Evolutionary conservation across 2,888 invertebrate genomes (phyloP).

Genomic region (Drosophila histrio): DNA sequence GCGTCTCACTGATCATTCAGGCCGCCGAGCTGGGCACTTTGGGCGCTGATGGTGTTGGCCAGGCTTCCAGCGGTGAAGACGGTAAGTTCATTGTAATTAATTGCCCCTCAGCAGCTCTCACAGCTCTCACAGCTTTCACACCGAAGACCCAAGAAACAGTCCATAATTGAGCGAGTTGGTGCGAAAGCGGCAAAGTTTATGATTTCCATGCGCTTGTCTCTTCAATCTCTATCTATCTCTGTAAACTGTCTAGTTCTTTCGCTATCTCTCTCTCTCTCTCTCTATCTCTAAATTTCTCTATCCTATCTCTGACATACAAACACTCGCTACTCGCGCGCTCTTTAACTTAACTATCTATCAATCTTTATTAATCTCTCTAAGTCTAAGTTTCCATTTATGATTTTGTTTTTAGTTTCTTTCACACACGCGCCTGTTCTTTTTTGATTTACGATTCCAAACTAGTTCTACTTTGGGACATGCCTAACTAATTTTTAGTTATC

Average conservation of each 20-base stretch:
- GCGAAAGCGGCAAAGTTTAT: conserved; percentile 30
- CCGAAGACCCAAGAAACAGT: conserved; percentile 34
- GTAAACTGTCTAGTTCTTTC: conserved; percentile 26
- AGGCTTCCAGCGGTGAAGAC: conserved; percentile 84
- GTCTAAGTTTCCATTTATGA: conserved; percentile 54
- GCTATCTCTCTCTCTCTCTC: conserved; percentile 10
- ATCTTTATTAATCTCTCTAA: conserved; percentile 37
- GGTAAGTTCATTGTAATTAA: conserved; percentile 77
- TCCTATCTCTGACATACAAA: conserved; percentile 52
- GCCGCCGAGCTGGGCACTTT: conserved; percentile 90
- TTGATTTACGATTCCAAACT: conserved; percentile 51
- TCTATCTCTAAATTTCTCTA: conserved; percentile 18
- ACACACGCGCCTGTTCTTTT: conserved; percentile 68
- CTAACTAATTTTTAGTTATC: conserved; percentile 46
- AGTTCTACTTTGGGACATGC: conserved; percentile 51
- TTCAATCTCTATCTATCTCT: conserved; percentile 38
- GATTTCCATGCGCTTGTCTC: conserved; percentile 56
- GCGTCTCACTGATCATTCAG: conserved; percentile 98
- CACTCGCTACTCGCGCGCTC: conserved; percentile 67
- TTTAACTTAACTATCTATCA: conserved; percentile 44
- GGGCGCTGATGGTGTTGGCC: conserved; percentile 84
- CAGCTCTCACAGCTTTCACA: conserved; percentile 26
- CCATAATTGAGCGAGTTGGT: conserved; percentile 27
- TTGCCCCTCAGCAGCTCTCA: conserved; percentile 6
- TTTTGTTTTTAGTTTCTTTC: conserved; percentile 45